These are phyloP conservation scores for Forbesichthys agassizii DNA, from an alignment of 2,113 vertebrate species.

Conservation along the genomic window DNA sequence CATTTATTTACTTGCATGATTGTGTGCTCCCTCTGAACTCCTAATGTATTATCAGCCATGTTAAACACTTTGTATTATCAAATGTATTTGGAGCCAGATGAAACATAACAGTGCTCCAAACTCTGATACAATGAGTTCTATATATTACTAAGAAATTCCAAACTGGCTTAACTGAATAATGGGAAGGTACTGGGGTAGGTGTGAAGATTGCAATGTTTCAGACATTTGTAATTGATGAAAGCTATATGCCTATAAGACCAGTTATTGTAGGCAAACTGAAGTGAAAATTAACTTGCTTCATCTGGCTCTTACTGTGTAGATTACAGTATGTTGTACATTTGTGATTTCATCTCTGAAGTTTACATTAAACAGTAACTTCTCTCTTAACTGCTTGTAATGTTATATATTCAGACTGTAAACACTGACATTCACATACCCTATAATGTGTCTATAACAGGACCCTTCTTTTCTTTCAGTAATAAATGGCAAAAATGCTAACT, in stretches of 20 bases:
- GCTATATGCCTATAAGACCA: constrained; percentile 33
- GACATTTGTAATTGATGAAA: constrained; percentile 17
- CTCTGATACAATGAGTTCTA: constrained; percentile 13
- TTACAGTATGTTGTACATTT: constrained; percentile 70
- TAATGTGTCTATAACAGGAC: not conserved
- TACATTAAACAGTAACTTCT: constrained; percentile 73
- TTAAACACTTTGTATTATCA: constrained; percentile 61
- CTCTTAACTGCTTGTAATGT: constrained; percentile 35
- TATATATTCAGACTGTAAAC: constrained; percentile 19
- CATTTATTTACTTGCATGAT: constrained; percentile 64
- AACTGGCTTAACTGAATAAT: not conserved
- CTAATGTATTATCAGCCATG: constrained; percentile 60
- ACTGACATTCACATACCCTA: not conserved
- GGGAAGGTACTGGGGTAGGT: not conserved
- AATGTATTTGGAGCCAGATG: constrained; percentile 70
- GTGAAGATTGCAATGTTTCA: constrained; percentile 2
- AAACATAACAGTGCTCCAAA: constrained; percentile 52
- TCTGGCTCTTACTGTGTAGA: constrained; percentile 65
- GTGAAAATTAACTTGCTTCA: constrained; percentile 60
- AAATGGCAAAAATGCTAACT: not conserved
- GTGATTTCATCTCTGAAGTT: constrained; percentile 72
- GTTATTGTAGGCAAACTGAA: constrained; percentile 38
- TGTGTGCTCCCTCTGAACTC: constrained; percentile 61
- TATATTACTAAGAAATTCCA: not conserved
- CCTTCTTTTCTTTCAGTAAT: too few species aligned